Percentiles rank a stretch among this genome's conserved stretches.
These are phyloP conservation scores for Hippolais icterina DNA, from an alignment of 2,113 vertebrate genomes.

Conservation along the genomic window DNA sequence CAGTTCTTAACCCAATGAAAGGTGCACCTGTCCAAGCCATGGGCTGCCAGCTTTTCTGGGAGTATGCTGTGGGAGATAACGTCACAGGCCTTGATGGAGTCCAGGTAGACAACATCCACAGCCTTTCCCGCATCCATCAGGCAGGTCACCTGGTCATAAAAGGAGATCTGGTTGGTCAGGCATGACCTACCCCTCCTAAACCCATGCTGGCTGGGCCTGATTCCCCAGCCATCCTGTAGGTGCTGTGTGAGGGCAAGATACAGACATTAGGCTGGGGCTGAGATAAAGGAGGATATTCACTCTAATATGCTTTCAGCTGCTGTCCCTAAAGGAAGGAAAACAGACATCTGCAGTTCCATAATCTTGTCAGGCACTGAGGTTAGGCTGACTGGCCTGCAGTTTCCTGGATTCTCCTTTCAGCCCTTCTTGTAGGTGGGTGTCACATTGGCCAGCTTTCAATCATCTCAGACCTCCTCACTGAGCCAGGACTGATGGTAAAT, in stretches of 20 bases:
- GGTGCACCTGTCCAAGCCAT: neutral
- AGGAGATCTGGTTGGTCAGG: neutral
- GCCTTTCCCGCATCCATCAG: neutral
- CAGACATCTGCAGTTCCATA: too few relatives aligned
- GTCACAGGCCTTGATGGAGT: neutral
- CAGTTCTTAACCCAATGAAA: neutral
- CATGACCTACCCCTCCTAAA: neutral
- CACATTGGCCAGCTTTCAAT: neutral
- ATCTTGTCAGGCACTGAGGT: neutral
- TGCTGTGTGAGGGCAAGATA: too few relatives aligned
- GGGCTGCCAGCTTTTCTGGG: neutral
- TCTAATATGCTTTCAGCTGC: too few relatives aligned
- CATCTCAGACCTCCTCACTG: neutral
- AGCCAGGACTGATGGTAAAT: neutral
- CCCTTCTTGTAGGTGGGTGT: neutral
- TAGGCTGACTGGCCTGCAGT: too few relatives aligned
- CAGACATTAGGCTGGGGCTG: too few relatives aligned
- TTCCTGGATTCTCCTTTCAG: neutral
- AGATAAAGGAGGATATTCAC: too few relatives aligned
- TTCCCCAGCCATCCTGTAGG: neutral
- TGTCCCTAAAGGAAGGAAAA: too few relatives aligned
- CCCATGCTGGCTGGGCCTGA: neutral
- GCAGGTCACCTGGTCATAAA: neutral
- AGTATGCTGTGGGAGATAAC: neutral
- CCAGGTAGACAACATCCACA: neutral